Percentiles rank a stretch among this genome's conserved stretches.
phyloP scores from a whole-genome alignment of 2,797 vertebrate genomes.

The Moxostoma hubbsi region DNA sequence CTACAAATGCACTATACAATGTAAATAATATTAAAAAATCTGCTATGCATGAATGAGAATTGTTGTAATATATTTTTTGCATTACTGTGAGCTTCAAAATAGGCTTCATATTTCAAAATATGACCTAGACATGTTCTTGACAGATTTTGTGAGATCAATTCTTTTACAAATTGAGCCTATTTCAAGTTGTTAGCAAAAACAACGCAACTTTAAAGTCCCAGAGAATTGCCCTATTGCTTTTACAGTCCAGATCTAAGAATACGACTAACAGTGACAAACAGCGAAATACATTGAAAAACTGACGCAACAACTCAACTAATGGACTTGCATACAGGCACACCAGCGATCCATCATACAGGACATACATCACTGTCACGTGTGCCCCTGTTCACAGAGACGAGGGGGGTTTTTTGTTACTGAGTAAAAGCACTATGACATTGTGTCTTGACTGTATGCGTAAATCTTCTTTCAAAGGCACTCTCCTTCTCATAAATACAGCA shows the following conservation, averaged over 20 bases:
- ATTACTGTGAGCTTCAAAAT: too few species aligned
- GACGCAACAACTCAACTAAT: constrained; percentile 63
- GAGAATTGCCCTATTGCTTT: constrained; percentile 4
- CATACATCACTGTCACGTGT: constrained; percentile 84
- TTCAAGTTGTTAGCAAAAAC: background rate
- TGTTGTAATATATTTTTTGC: too few species aligned
- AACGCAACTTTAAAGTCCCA: background rate
- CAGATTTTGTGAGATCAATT: too few species aligned
- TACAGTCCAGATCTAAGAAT: constrained; percentile 51
- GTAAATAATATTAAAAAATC: too few species aligned
- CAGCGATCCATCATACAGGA: constrained; percentile 83
- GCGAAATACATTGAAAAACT: constrained; percentile 67
- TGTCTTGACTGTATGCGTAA: constrained; percentile 64
- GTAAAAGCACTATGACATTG: constrained; percentile 55
- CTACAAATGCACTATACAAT: too few species aligned
- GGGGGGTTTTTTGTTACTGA: constrained; percentile 40
- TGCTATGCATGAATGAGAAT: too few species aligned
- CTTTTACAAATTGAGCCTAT: too few species aligned
- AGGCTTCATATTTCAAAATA: too few species aligned
- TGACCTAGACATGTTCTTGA: too few species aligned
- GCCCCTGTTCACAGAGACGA: constrained; percentile 63
- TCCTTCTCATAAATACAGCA: constrained; percentile 27
- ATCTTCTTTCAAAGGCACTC: constrained; percentile 30
- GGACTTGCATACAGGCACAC: constrained; percentile 62
- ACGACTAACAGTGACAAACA: constrained; percentile 55